Evolutionary conservation across 1,140 invertebrate genomes (phyloP).

Genomic region (Pseudachorutes palmiensis): DNA sequence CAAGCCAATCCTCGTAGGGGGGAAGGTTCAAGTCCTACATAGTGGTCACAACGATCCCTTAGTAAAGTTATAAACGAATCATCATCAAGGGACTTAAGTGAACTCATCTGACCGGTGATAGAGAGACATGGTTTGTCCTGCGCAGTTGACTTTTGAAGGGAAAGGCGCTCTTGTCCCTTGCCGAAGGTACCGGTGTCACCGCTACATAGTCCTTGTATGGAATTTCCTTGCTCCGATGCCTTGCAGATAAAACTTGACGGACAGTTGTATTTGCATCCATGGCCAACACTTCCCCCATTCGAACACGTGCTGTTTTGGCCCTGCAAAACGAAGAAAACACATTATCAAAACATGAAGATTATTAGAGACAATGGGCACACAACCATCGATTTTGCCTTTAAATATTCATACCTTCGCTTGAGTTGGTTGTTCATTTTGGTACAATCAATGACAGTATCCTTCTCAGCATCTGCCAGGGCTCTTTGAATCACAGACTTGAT

Average conservation of each 20-base stretch:
- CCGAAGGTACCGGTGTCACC: background rate
- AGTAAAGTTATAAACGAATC: background rate
- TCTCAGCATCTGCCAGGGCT: constrained; percentile 28
- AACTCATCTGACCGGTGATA: background rate
- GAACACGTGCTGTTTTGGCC: background rate
- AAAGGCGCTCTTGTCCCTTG: background rate
- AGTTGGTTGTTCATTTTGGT: too few relatives aligned
- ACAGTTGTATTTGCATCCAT: background rate
- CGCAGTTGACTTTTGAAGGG: background rate
- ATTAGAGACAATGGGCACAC: too few relatives aligned
- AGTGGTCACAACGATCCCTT: background rate
- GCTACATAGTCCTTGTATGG: background rate
- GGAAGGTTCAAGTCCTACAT: background rate
- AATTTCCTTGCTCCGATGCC: background rate
- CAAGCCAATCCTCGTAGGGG: background rate
- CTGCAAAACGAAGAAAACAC: background rate
- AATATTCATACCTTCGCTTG: too few relatives aligned
- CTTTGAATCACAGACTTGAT: constrained; percentile 29
- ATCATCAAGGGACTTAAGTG: background rate
- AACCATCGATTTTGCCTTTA: too few relatives aligned
- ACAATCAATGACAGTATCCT: constrained; percentile 29
- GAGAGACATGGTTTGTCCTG: background rate
- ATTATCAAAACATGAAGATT: background rate
- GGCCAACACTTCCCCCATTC: background rate
- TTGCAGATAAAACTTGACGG: background rate